Base-by-base conservation (phyloP, 2,888 invertebrate genomes). In the Drosophila bunnanda region DNA sequence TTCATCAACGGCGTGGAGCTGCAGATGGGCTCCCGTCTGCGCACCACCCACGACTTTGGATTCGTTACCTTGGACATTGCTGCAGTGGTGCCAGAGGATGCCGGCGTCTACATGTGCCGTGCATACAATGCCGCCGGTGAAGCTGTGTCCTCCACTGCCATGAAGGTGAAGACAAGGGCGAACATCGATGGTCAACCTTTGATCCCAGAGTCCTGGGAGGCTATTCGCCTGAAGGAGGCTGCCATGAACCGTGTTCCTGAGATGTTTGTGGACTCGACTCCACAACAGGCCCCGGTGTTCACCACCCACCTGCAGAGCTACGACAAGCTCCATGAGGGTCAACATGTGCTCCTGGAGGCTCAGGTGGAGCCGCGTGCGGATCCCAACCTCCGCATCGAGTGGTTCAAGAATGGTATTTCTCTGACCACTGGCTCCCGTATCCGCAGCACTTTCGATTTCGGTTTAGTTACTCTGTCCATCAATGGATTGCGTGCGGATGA, bases 361-460 rank as follows among this genome's bases (percentile, higher is more conserved):
- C 97, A 97, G 92, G 97, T 98, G 13, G 97, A 98, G 89, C 98
- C 98, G 13, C 94, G 97, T 79, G 96, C 96, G 8, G 98, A 98
- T 93, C 97, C 97, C 0, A 96, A 97, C 89, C 93, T 98, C 41
- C 94, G 96, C 69, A 95, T 97, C 62, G 98, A 98, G 92, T 98
- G 98, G 98, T 98, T 96, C 92, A 97, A 97, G 91, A 98, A 98
- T 90, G 97, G 97, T n/a, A 93, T 96, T 50, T 94, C 96, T 0
- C 93, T 98, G 20, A 96, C 96, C 68, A 97, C 97, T 69, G 97
- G 97, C 79, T 96, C 98, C 38, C 95, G 99, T 80, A 94, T 98
- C 75, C 96, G 97, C 90, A 98, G 98, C 82, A 97, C 98, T 30
- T 98, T 99, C 90, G 99, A 99, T 92, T 99, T 99, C 92, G 99